Conservation (phyloP, 2,888 invertebrate species). For the Xestobium rufovillosum region DNA sequence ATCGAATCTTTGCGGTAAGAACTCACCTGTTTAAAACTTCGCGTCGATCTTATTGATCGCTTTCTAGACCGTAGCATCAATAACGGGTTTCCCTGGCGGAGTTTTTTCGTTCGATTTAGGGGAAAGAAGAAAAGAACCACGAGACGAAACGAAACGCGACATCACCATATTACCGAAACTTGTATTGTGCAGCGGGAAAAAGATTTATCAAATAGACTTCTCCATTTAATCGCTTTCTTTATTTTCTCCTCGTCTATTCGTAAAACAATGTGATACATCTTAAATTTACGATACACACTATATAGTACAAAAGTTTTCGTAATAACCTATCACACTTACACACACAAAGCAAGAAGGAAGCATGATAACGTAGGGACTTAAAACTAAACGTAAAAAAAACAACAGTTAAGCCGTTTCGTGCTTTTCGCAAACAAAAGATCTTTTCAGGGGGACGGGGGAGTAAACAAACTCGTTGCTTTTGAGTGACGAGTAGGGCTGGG, state of each 20-base stretch:
- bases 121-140: constrained; percentile 33
- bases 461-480: constrained; percentile 2
- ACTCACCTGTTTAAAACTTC: too few relatives aligned
- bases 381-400: constrained; percentile 3
- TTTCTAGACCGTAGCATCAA: constrained; percentile 49
- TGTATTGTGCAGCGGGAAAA: constrained; percentile 47
- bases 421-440: too few relatives aligned
- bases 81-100: constrained; percentile 49
- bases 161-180: constrained; percentile 43
- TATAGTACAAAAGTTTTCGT: constrained; percentile 54
- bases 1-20: constrained; percentile 51
- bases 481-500: neutral
- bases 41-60: too few relatives aligned
- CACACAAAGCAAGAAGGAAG: constrained; percentile 40
- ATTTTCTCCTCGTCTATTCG: constrained; percentile 26
- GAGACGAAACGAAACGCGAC: constrained; percentile 24
- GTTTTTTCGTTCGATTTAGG: constrained; percentile 53
- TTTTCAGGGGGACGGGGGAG: constrained; percentile 1
- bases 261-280: constrained; percentile 42
- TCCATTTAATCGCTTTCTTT: constrained; percentile 29
- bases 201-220: constrained; percentile 48
- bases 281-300: constrained; percentile 49
- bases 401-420: too few relatives aligned
- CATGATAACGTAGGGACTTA: constrained; percentile 28
- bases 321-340: constrained; percentile 44